Conservation (phyloP, 1,140 invertebrate genomes). For the Manduca sexta region DNA sequence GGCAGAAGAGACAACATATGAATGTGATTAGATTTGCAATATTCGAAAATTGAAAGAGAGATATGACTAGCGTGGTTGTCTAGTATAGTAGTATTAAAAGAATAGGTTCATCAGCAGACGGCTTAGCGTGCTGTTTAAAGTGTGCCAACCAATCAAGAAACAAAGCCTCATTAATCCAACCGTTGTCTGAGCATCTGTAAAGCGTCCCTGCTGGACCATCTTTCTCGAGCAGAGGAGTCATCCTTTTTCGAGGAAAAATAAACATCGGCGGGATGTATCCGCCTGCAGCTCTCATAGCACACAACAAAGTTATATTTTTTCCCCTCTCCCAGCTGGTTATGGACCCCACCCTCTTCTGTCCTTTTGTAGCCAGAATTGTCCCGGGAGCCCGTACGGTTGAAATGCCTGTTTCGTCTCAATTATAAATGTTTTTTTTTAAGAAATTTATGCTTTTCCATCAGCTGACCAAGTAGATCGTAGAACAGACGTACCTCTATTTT, state of each 20-base stretch:
- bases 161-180: conserved; percentile 44
- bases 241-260: conserved; percentile 40
- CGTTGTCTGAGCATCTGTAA: conserved; percentile 29
- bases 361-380: conserved; percentile 29
- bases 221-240: conserved; percentile 31
- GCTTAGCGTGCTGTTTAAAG: conserved; percentile 16
- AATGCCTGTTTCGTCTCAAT: conserved; percentile 36
- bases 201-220: conserved; percentile 33
- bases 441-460: conserved; percentile 34
- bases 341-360: conserved; percentile 27
- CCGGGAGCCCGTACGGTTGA: conserved; percentile 27
- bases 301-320: conserved; percentile 35
- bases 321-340: conserved; percentile 46
- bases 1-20: conserved; percentile 14
- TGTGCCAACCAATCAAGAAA: conserved; percentile 43
- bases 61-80: conserved; percentile 31
- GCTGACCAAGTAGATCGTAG: conserved; percentile 24
- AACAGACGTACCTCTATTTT: conserved; percentile 30
- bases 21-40: conserved; percentile 20
- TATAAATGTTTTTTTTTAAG: conserved; percentile 28
- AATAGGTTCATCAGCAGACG: not conserved
- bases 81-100: conserved; percentile 4
- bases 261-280: conserved; percentile 53
- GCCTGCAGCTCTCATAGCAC: conserved; percentile 37
- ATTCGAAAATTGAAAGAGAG: conserved; percentile 15